phyloP scores from a whole-genome alignment of 2,113 vertebrate species.

The Scalopus aquaticus region DNA sequence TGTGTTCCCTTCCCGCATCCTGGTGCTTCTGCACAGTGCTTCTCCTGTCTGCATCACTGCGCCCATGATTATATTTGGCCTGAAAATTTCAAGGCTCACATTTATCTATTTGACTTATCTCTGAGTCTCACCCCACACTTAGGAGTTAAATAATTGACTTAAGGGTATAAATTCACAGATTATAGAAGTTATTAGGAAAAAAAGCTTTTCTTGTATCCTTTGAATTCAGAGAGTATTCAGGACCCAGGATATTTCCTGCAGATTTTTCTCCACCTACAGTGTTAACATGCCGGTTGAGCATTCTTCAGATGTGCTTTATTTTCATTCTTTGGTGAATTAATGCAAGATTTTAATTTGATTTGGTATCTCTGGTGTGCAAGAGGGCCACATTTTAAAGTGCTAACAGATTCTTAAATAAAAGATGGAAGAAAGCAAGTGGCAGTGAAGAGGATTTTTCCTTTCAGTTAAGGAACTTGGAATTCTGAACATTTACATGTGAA shows the following conservation, averaged over 20 bases:
- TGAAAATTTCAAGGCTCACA: background rate
- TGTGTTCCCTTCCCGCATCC: background rate
- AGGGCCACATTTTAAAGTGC: background rate
- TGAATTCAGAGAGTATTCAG: background rate
- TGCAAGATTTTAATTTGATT: background rate
- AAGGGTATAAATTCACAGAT: background rate
- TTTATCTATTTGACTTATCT: background rate
- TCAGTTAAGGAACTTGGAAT: conserved; percentile 56
- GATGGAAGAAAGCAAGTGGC: background rate
- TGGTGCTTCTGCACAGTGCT: background rate
- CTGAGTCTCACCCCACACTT: background rate
- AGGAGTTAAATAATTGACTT: background rate
- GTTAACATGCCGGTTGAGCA: background rate
- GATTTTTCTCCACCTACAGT: background rate
- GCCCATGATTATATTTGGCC: background rate
- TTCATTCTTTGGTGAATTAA: background rate
- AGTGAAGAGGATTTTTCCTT: background rate
- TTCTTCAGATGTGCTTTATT: background rate
- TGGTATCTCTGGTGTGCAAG: background rate
- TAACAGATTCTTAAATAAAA: conserved; percentile 49
- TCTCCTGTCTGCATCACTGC: background rate
- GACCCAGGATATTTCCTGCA: background rate
- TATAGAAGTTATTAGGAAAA: background rate
- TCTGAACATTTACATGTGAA: conserved; percentile 65
- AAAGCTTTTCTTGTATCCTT: background rate